Evolutionary conservation across 2,797 vertebrate genomes (phyloP), one percentile per base, ranked within the genome.

Genomic region (Arrhamphus sclerolepis): DNA sequence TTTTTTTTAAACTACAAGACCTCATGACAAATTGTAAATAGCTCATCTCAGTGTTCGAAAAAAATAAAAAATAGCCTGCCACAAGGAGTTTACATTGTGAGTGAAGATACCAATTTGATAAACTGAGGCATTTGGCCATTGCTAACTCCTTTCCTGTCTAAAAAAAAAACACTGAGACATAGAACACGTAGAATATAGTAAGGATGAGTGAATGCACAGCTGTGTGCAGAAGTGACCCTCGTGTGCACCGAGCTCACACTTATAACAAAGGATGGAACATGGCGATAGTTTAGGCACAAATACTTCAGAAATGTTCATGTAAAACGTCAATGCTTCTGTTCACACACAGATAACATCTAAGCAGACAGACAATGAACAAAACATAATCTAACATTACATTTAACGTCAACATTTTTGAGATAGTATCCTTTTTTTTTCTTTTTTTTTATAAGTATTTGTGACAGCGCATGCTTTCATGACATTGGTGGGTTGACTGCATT

Each of bases 261-360:
- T 84, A 54, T 72, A 89, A 89, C 85, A 66, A 84, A 86, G 80
- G 81, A 87, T 89, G 87, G 81, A 89, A 90, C 90, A 93, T 93
- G 91, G 92, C 90, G 93, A 94, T 91, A 93, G 89, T 93, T 93
- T 93, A 97, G 96, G 95, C 95, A 97, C 96, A 94, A 92, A 94
- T 91, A 92, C 76, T 90, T 92, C 89, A 91, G 80, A 93, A n/a
- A 91, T 80, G 89, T 93, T 87, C 91, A 89, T 86, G 89, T 91
- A 89, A 91, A 92, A 88, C 89, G 84, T 89, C 78, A 78, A 89
- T 87, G 90, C 80, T 91, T 92, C 83, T 86, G 87, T 81, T 89
- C 87, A 90, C 87, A 89, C 84, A 92, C 85, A 90, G 83, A 88
- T 84, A 90, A 92, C 86, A 77, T 89, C 90, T 89, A 92, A 87